A percentile compares a stretch with the other conserved stretches of the same genome.
phyloP scores from a whole-genome alignment of 2,888 invertebrate genomes.

The Volucella zonaria region DNA sequence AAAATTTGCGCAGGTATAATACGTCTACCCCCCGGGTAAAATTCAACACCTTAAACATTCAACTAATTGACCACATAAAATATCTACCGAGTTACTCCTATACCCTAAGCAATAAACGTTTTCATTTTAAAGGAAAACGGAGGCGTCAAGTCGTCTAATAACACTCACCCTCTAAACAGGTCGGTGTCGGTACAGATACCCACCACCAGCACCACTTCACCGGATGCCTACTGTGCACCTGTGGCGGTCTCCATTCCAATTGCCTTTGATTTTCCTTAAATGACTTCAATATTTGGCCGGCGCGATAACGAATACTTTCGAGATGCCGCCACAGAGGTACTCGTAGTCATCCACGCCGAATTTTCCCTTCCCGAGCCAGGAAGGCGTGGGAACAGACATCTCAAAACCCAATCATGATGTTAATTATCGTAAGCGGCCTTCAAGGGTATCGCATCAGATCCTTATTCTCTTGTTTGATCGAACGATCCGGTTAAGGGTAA shows the following conservation, averaged over 20 bases:
- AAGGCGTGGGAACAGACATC: constrained; percentile 67
- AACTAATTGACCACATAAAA: constrained; percentile 69
- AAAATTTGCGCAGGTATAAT: constrained; percentile 18
- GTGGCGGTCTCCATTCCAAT: constrained; percentile 52
- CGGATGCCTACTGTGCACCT: constrained; percentile 67
- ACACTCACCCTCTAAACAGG: constrained; percentile 65
- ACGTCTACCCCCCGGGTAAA: background rate
- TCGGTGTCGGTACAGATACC: constrained; percentile 4
- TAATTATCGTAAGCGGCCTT: constrained; percentile 65
- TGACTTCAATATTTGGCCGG: constrained; percentile 66
- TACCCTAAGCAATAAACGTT: constrained; percentile 61
- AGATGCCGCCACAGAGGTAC: constrained; percentile 34
- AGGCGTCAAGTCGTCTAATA: constrained; percentile 80
- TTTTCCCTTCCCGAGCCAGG: background rate
- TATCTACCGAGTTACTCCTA: constrained; percentile 41
- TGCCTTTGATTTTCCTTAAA: constrained; percentile 68
- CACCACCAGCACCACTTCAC: background rate
- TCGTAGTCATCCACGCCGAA: constrained; percentile 16
- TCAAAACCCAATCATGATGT: constrained; percentile 61
- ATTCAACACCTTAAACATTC: constrained; percentile 53
- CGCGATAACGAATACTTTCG: constrained; percentile 58
- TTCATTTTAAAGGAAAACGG: constrained; percentile 71
- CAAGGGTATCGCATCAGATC: constrained; percentile 25
- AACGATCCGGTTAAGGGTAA: constrained; percentile 64
- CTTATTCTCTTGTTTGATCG: constrained; percentile 56